Percentiles rank a stretch among this genome's conserved stretches.
Evolutionary conservation across 30 jellyfish, hydroid and myxozoan species (phyloP).

Genomic region (Aurelia coerulea): DNA sequence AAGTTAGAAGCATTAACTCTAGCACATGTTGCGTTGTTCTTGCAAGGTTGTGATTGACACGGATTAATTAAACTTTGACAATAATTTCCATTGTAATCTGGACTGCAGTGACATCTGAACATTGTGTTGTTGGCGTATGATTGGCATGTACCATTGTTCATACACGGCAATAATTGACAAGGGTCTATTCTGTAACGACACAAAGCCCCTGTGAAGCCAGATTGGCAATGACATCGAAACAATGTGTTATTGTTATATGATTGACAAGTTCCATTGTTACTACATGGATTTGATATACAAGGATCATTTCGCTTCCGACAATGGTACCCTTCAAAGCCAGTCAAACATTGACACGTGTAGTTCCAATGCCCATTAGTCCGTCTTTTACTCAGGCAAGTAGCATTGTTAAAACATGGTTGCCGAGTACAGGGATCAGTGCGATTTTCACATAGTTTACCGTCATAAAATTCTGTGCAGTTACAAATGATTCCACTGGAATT

Average conservation of each 20-base stretch:
- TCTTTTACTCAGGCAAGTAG: conserved; percentile 36
- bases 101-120: not conserved
- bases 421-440: conserved; percentile 27
- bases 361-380: conserved; percentile 23
- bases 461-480: conserved; percentile 20
- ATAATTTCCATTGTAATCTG: not conserved
- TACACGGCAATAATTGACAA: conserved; percentile 18
- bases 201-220: conserved; percentile 10
- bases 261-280: conserved; percentile 64
- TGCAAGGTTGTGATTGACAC: conserved; percentile 12
- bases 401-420: conserved; percentile 49
- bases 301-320: conserved; percentile 28
- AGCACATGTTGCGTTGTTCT: conserved; percentile 29
- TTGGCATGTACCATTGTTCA: conserved; percentile 48
- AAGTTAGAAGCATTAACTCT: not conserved
- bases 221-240: conserved; percentile 10
- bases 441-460: conserved; percentile 45
- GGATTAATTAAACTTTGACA: conserved; percentile 8
- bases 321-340: conserved; percentile 19
- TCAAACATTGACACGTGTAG: conserved; percentile 22
- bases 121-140: conserved; percentile 1
- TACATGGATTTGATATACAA: conserved; percentile 47
- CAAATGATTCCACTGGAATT: conserved; percentile 11
- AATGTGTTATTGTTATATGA: conserved; percentile 12
- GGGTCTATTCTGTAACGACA: conserved; percentile 12